Percentiles rank a stretch among this genome's conserved stretches.
Evolutionary conservation across 30 jellyfish, hydroid and myxozoan genomes (phyloP).

Genomic region (Aurelia sp.): DNA sequence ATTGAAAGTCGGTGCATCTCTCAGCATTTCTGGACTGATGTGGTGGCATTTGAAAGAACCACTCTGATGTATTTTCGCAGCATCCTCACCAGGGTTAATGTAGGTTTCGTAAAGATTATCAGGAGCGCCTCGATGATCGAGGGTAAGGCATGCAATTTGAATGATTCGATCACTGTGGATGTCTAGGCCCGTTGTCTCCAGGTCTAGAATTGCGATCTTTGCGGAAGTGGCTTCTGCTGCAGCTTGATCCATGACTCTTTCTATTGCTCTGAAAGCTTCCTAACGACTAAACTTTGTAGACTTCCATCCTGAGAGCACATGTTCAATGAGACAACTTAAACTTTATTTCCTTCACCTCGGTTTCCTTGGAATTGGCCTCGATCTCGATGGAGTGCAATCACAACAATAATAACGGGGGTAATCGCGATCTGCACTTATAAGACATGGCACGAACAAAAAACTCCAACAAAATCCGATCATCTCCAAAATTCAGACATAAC

Average conservation of each 20-base stretch:
- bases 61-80: not conserved
- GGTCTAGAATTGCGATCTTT: constrained; percentile 43
- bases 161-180: constrained; percentile 28
- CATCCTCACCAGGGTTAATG: constrained; percentile 66
- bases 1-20: constrained; percentile 14
- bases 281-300: not conserved
- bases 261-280: not conserved
- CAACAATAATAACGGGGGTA: too few species aligned
- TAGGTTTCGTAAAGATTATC: constrained; percentile 42
- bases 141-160: constrained; percentile 34
- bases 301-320: not conserved
- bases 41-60: constrained; percentile 8
- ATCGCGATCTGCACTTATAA: too few species aligned
- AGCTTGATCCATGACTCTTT: not conserved
- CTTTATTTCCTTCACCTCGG: too few species aligned
- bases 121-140: constrained; percentile 1
- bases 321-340: too few species aligned
- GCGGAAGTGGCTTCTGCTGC: not conserved
- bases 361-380: too few species aligned
- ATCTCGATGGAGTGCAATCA: too few species aligned
- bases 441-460: too few species aligned
- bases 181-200: constrained; percentile 63
- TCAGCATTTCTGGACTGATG: constrained; percentile 20
- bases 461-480: too few species aligned
- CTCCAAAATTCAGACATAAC: too few species aligned